Evolutionary conservation across 2,797 vertebrate species (phyloP), one percentile per base, ranked within the genome.

Genomic region (Furcifer pardalis): DNA sequence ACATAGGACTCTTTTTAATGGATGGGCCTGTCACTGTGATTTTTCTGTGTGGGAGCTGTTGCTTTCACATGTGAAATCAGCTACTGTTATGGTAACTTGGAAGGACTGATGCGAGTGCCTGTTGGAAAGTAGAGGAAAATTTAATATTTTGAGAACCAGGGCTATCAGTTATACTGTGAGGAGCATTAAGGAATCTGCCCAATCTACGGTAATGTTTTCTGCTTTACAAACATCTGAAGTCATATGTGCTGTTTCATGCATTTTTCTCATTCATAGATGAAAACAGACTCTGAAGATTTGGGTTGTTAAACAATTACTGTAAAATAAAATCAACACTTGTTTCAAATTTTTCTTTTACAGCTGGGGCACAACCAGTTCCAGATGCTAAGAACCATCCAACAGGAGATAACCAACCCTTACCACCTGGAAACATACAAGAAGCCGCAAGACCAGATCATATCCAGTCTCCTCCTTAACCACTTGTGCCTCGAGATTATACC

Each of bases 401-500:
- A 0, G 94, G 91, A 84, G 90, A 75, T 49, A 89, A 90, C 88
- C 91, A 91, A 87, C 89, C 72, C 90, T 89, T 95, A 81, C 94
- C 92, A 81, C 91, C 94, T 84, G 89, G 91, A 90, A 92, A 93
- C 0, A 68, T 93, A 75, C 92, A 88, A 69, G 95, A 94, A 87
- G 81, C 89, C 90, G 86, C 89, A 69, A 84, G 90, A 91, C 91
- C 86, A 74, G 88, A 94, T 85, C 80, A 91, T 82, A 63, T 80
- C 72, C 74, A 83, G 85, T 84, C 91, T 91, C 92, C 93, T 15
- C 74, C 90, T 91, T 93, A 91, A 91, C 90, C 93, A 91, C 82
- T 86, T 37, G 94, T 95, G 93, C 89, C 92, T 96, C 92, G 87
- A 84, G 42, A 88, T 92, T 88, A 90, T 91, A 92, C 79, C 76